phyloP scores from a whole-genome alignment of 2,113 vertebrate species.

The Ranitomeya imitator region DNA sequence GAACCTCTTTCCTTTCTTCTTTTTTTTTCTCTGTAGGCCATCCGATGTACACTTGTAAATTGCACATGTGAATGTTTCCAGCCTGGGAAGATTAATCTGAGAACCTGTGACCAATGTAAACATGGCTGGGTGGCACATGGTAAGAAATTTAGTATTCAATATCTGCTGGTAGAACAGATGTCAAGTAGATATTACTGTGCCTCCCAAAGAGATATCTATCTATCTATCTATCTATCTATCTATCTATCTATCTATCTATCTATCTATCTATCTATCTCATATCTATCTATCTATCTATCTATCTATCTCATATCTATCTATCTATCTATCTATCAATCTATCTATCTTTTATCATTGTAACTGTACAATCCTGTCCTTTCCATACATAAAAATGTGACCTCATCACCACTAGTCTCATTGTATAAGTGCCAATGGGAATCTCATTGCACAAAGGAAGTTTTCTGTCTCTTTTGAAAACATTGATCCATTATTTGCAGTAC shows the following conservation, averaged over 20 bases:
- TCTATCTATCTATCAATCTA: neutral
- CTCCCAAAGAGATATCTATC: neutral
- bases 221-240: neutral
- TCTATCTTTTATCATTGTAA: neutral
- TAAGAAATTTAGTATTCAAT: constrained; percentile 68
- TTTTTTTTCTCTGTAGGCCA: constrained; percentile 79
- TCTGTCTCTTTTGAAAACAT: neutral
- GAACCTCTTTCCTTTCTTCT: neutral
- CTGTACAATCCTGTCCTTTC: neutral
- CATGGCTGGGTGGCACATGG: constrained; percentile 99
- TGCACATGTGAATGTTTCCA: constrained; percentile 98
- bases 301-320: neutral
- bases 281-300: constrained; percentile 11
- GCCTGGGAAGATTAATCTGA: constrained; percentile 97
- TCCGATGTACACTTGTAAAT: constrained; percentile 98
- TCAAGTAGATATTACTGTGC: neutral
- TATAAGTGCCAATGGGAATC: neutral
- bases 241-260: neutral
- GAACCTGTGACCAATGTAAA: constrained; percentile 98
- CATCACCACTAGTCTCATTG: neutral
- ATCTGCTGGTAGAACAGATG: neutral
- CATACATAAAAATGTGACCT: neutral
- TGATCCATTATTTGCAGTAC: neutral
- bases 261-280: neutral
- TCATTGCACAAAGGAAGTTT: neutral